A percentile compares a stretch with the other conserved stretches of the same genome.
phyloP scores from a whole-genome alignment of 53 echinoderm and acorn worm genomes.

The Patiria pectinifera region DNA sequence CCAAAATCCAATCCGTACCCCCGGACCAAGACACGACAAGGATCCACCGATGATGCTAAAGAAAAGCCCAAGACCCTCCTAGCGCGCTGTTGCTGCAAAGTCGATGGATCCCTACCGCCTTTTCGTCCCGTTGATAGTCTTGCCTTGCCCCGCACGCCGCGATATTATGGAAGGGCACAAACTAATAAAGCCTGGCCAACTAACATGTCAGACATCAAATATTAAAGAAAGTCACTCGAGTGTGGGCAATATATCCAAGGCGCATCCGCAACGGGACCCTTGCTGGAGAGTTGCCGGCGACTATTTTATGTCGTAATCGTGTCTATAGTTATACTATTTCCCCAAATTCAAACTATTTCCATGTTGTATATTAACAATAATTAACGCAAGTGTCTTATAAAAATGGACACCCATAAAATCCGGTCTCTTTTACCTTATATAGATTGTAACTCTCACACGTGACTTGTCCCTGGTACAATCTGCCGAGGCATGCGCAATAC shows the following conservation, averaged over 20 bases:
- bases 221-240: constrained; percentile 70
- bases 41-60: no score
- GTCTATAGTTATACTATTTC: neutral
- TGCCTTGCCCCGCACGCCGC: neutral
- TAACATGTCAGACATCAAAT: constrained; percentile 74
- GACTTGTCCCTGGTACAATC: no score
- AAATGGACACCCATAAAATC: no score
- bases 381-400: no score
- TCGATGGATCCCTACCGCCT: neutral
- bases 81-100: neutral
- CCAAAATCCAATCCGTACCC: no score
- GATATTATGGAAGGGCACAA: constrained; percentile 36
- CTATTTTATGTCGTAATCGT: constrained; percentile 29
- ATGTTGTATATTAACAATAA: no score
- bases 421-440: no score
- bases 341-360: no score
- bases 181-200: constrained; percentile 66
- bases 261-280: constrained; percentile 51
- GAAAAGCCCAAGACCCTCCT: no score
- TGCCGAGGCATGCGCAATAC: no score
- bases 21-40: no score
- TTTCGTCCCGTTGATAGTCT: neutral
- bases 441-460: no score
- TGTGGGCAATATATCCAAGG: constrained; percentile 70
- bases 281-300: neutral